Base-by-base conservation (phyloP, 1,140 invertebrate species). In the Drosophila nasuta region DNA sequence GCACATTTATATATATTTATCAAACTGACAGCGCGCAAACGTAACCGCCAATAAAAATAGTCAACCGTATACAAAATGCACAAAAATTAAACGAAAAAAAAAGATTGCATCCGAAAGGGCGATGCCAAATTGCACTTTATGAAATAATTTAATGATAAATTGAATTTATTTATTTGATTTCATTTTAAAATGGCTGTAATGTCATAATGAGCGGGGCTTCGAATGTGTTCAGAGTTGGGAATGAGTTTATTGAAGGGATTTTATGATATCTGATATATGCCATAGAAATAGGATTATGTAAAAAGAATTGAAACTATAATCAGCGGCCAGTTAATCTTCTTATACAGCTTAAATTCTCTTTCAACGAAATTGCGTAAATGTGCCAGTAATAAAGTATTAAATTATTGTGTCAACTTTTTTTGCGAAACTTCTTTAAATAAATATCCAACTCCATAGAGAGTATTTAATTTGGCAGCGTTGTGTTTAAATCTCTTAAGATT, bases 41-140 rank as follows among this genome's bases (percentile, higher is more conserved):
- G 77, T 77, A 83, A 83, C 83, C 82, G 60, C 83, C 77, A 88
- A 83, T 88, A 88, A 88, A 87, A 87, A 88, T 64, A 88, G 67
- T 89, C 74, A 78, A 65, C 46, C 71, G 65, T 75, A 69, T 54
- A 59, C 59, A 70, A 49, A 54, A 64, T 8, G 35, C 35, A 8
- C 35, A 41, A 48, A 25, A 25, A 25, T 25, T 25, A 4, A 25
- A 25, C 20, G 1, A 51, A 59, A 57, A 41, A 79, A 75, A 49
- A 1, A 4, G 28, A 15, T 41, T 8, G 30, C 49, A 20, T 13
- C 52, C 62, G 46, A 62, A 41, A 63, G 67, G 58, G 52, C 64
- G 30, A 77, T 67, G 77, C 51, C 65, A 73, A 79, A 81, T 77
- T 60, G 45, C 51, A 65, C 54, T 79, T 88, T 68, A 81, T 77